Conservation (phyloP, 92 coral and sea anemone species). For the Zoanthus sansibaricus region DNA sequence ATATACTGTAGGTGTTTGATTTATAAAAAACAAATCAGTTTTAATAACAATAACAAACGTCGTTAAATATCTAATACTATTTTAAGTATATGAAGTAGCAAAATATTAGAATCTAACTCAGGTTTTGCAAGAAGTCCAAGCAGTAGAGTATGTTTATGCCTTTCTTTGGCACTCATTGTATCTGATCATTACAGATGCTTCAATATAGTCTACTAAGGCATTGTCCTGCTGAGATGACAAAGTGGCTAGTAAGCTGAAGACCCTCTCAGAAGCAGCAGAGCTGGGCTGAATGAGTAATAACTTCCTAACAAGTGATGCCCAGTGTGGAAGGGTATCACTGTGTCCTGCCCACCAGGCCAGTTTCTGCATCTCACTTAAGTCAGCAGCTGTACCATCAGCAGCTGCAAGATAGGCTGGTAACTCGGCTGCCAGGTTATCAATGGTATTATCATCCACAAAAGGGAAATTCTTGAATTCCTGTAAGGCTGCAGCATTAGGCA, state of each 20-base stretch:
- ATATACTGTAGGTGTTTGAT: slow-evolving; percentile 4
- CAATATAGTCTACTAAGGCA: slow-evolving; percentile 33
- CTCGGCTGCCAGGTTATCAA: slow-evolving; percentile 21
- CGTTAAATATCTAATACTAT: background rate
- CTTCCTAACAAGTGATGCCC: slow-evolving; percentile 29
- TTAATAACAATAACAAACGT: background rate
- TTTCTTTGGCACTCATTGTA: slow-evolving; percentile 28
- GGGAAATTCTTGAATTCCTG: slow-evolving; percentile 24
- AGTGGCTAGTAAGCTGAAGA: slow-evolving; percentile 14
- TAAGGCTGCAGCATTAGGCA: slow-evolving; percentile 29
- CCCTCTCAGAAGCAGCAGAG: slow-evolving; percentile 26
- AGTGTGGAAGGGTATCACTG: slow-evolving; percentile 25
- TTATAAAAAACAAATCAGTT: slow-evolving; percentile 1
- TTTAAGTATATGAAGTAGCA: background rate
- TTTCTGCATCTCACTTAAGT: background rate
- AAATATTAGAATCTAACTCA: background rate
- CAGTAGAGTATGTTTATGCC: background rate
- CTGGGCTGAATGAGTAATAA: slow-evolving; percentile 8
- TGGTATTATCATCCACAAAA: slow-evolving; percentile 15
- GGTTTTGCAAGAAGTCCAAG: background rate
- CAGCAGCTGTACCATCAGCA: background rate
- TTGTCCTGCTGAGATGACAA: slow-evolving; percentile 38
- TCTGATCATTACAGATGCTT: slow-evolving; percentile 45
- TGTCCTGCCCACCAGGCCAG: slow-evolving; percentile 17
- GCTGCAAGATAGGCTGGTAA: slow-evolving; percentile 20